Evolutionary conservation across 2,888 invertebrate genomes (phyloP), one percentile per base, ranked within the genome.

Genomic region (Gryllus longicercus): DNA sequence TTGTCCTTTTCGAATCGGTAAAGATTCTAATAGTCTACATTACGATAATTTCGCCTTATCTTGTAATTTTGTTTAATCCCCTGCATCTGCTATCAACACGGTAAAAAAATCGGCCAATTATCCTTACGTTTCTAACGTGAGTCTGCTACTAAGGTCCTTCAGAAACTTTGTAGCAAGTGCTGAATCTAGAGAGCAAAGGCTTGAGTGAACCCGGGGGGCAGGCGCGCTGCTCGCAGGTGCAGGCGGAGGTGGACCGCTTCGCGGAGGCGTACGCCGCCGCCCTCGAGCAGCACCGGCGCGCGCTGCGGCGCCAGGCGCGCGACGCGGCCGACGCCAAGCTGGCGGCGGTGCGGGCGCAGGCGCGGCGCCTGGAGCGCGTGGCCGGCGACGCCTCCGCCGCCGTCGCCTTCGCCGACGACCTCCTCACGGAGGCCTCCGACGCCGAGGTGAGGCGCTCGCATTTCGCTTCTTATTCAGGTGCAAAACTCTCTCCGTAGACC

Each of bases 191-290:
- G 21, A 21, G 21, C 21, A 1, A 21, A 21, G 11, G 10, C 49
- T 25, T 79, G 16, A 51, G 12, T 2, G 25, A 78, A 75, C 25
- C 2, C 2, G 25, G 38, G 3, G 78, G 82, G 85, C 82, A 88
- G 85, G 83, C 83, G 16, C 86, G 87, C 38, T 87, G 88, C 83
- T 84, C 84, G 78, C 84, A 86, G 80, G 90, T 92, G 38, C 90
- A 91, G 83, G 86, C 87, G 0, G 92, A 93, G 83, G 91, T 94
- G 50, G 91, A 92, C 82, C 85, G 88, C n/a, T 93, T 92, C 88
- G 90, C 92, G 82, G 89, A 90, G 74, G 89, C 90, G 51, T 94
- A 94, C 87, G 88, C 90, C 8, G 88, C 90, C 80, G 92, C 92
- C 0, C 88, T 93, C 49, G 91, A 91, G 77, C 88, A 90, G 4